Base-by-base conservation (phyloP, 2,888 invertebrate genomes). In the Trisateles emortualis region DNA sequence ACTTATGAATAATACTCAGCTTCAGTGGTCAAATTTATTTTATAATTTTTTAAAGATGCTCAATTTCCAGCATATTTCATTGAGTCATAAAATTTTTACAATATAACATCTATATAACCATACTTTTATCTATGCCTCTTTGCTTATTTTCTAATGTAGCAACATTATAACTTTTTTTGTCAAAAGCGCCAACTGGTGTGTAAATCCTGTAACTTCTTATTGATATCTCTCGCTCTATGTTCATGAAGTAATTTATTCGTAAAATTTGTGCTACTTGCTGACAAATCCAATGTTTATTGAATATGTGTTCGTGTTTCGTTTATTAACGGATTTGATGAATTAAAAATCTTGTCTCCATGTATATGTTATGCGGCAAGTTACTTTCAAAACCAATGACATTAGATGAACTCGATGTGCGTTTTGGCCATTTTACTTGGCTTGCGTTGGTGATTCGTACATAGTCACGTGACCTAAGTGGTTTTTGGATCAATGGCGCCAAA, bases 401-500 rank as follows among this genome's bases (percentile, higher is more conserved):
- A 84, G 80, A 88, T 86, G 89, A 89, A 89, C 88, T 91, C 88
- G 89, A 91, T 90, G 90, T 92, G 92, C 91, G 92, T 91, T 91
- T 90, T 92, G 90, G 93, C 92, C 92, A 92, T 92, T 91, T 92
- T 91, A 90, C 87, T 90, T 91, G 90, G 92, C 92, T 92, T 90
- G 92, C 90, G 90, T 92, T 92, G 90, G 92, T 92, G 91, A 91
- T 90, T 92, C 90, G 90, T 90, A 91, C 83, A 79, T 92, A 91
- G 92, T 93, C 93, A 93, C 93, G 93, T 93, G 93, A 93, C 86
- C 90, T 74, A 79, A 87, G 87, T 86, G 87, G 80, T 84, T 89
- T 88, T 89, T 84, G 88, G 90, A 93, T 92, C 93, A 92, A 93
- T 93, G 93, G 93, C 93, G 93, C 93, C 93, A 93, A 93, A 93